These are phyloP conservation scores for Bolinopsis microptera DNA, from an alignment of 37 sponge, comb jelly and placozoan genomes.

Conservation along the genomic window DNA sequence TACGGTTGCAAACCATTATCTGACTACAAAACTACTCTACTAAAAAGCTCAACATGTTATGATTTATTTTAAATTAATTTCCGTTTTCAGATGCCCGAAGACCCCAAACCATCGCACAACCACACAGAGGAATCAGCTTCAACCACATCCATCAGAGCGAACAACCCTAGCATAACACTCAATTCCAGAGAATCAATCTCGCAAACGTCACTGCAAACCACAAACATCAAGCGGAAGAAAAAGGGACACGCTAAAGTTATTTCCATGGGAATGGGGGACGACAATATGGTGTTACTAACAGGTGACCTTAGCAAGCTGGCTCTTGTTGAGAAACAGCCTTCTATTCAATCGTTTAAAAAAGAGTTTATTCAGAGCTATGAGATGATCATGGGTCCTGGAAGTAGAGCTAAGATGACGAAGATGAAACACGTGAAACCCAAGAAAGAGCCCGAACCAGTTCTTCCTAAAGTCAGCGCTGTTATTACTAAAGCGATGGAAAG, in stretches of 20 bases:
- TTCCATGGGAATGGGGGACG: background rate
- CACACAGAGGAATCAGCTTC: background rate
- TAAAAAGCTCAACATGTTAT: no score
- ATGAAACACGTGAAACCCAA: slow-evolving; percentile 12
- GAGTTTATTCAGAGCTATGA: slow-evolving; percentile 54
- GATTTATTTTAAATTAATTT: no score
- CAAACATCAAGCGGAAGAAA: slow-evolving; percentile 24
- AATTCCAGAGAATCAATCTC: slow-evolving; percentile 15
- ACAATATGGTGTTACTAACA: background rate
- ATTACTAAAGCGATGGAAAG: slow-evolving; percentile 45
- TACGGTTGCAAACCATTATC: no score
- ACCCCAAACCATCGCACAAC: background rate
- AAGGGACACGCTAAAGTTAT: slow-evolving; percentile 58
- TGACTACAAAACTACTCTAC: no score
- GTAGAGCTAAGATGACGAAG: slow-evolving; percentile 50
- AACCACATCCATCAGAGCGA: slow-evolving; percentile 25
- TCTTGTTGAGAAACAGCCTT: slow-evolving; percentile 16
- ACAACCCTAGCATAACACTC: background rate
- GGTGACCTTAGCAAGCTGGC: slow-evolving; percentile 49
- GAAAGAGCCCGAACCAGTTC: slow-evolving; percentile 54
- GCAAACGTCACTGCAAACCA: background rate
- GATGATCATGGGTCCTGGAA: slow-evolving; percentile 62
- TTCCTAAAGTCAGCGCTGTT: slow-evolving; percentile 37
- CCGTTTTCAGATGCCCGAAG: slow-evolving; percentile 64
- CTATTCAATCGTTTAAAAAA: slow-evolving; percentile 35